Evolutionary conservation across 2,888 invertebrate genomes (phyloP), one percentile per base, ranked within the genome.

Genomic region (Sericinus montela): DNA sequence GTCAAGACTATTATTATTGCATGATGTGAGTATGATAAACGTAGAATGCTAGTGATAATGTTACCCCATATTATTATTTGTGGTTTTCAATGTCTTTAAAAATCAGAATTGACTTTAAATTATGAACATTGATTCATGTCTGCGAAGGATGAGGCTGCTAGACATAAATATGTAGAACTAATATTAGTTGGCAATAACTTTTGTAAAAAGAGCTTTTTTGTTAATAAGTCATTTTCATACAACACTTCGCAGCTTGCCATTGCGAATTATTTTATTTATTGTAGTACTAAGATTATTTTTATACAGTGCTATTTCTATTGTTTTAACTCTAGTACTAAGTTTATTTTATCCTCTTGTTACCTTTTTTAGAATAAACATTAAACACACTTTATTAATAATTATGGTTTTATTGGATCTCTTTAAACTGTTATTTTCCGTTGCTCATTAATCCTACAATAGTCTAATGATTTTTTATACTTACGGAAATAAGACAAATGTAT

Each of bases 211-310:
- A 6, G 15, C 16, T 1, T 30, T 16, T 8, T 4, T 41, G 11
- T 25, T 45, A 28, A 16, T 15, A 35, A 35, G 29, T 47, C 10
- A 25, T 28, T 35, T 36, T 3, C n/a, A 36, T 36, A 32, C 32
- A 30, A 30, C 30, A 32, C 11, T 1, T 32, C 19, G 16, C 30
- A 32, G 6, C 30, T 11, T 32, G 13, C 13, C 25, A 11, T 6
- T 15, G 30, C 19, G 13, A 34, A 10, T 30, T 42, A 30, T 32
- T 38, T 46, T 51, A 45, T 45, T 51, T 51, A 45, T 45, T 34
- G 29, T 50, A 50, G 41, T 32, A 25, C 16, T 45, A 50, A 45
- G 45, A 32, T 11, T 10, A 25, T 11, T 14, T 36, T 30, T 30
- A 23, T 32, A 40, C 14, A 40, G 25, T 34, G 41, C 23, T 45